Percentiles rank a stretch among this genome's conserved stretches.
Evolutionary conservation across 2,797 vertebrate genomes (phyloP).

Genomic region (Rhyacichthys aspro): DNA sequence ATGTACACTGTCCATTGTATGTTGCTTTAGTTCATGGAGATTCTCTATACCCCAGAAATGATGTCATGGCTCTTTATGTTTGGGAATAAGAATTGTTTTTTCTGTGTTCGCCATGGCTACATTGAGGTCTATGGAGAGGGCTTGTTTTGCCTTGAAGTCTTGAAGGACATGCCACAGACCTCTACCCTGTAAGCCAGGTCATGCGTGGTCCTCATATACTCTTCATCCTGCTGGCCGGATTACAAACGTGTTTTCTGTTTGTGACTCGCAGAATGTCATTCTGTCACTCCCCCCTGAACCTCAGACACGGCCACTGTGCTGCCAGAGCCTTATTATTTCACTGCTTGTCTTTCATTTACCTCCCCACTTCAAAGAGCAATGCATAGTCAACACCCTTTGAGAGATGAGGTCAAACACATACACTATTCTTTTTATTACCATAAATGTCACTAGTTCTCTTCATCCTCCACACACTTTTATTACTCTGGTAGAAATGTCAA

Average conservation of each 20-base stretch:
- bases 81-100: background rate
- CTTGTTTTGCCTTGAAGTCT: conserved; percentile 60
- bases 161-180: conserved; percentile 56
- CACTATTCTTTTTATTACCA: conserved; percentile 80
- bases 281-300: conserved; percentile 47
- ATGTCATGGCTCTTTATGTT: background rate
- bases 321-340: conserved; percentile 64
- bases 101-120: background rate
- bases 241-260: conserved; percentile 44
- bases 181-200: conserved; percentile 59
- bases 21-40: too few relatives aligned
- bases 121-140: conserved; percentile 26
- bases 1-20: too few relatives aligned
- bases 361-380: conserved; percentile 79
- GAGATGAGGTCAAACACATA: conserved; percentile 79
- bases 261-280: conserved; percentile 67
- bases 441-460: conserved; percentile 83
- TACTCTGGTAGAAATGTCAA: conserved; percentile 79
- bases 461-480: conserved; percentile 75
- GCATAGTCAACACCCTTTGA: conserved; percentile 76
- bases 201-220: conserved; percentile 52
- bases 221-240: conserved; percentile 59
- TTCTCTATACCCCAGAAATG: too few relatives aligned
- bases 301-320: conserved; percentile 44
- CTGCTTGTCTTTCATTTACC: conserved; percentile 72